Percentiles rank a stretch among this genome's conserved stretches.
phyloP scores from a whole-genome alignment of 2,888 invertebrate genomes.

The Polymixis lichenea region DNA sequence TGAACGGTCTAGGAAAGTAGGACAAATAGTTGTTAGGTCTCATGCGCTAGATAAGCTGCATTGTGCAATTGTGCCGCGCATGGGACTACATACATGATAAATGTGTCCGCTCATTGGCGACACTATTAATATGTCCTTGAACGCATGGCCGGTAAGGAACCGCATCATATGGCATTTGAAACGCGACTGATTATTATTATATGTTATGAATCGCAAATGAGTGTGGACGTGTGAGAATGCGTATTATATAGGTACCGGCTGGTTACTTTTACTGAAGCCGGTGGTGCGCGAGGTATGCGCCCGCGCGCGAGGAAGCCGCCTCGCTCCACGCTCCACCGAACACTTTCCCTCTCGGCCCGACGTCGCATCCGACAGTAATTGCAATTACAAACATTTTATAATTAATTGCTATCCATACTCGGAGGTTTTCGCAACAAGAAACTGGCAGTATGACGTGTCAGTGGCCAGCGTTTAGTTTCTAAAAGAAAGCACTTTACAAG shows the following conservation, averaged over 20 bases:
- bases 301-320: constrained; percentile 76
- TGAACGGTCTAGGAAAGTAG: constrained; percentile 80
- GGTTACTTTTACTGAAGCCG: constrained; percentile 78
- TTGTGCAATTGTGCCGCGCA: constrained; percentile 83
- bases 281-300: constrained; percentile 70
- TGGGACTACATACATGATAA: constrained; percentile 80
- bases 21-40: constrained; percentile 84
- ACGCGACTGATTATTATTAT: constrained; percentile 67
- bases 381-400: constrained; percentile 75
- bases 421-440: constrained; percentile 72
- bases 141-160: constrained; percentile 75
- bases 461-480: constrained; percentile 75
- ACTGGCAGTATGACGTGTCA: constrained; percentile 67
- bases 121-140: constrained; percentile 88
- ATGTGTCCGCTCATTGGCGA: constrained; percentile 83
- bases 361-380: constrained; percentile 79
- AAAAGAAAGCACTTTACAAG: constrained; percentile 80
- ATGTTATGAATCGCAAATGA: constrained; percentile 70
- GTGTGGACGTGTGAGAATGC: constrained; percentile 72
- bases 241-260: constrained; percentile 61
- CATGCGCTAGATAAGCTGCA: constrained; percentile 86
- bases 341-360: constrained; percentile 86
- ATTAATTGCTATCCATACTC: constrained; percentile 71
- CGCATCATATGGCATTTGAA: constrained; percentile 67
- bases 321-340: constrained; percentile 81